These are phyloP conservation scores for Eupeodes corollae DNA, from an alignment of 1,140 invertebrate species.

Conservation along the genomic window DNA sequence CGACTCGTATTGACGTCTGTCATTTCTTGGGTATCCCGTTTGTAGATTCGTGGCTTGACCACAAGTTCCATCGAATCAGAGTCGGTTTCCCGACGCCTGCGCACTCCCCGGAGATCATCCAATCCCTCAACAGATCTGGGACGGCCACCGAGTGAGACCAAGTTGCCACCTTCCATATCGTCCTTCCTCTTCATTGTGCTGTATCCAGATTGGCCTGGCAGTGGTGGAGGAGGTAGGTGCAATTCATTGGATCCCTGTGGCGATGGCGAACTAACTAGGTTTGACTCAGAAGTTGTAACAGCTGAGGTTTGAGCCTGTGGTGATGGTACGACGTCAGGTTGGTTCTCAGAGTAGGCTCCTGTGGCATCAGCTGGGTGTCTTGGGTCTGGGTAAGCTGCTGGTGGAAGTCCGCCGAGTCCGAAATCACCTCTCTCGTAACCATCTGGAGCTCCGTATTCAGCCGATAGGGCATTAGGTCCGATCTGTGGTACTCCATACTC, in stretches of 20 bases:
- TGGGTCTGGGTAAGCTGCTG: constrained; percentile 68
- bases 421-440: constrained; percentile 54
- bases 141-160: constrained; percentile 67
- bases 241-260: constrained; percentile 50
- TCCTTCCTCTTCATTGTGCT: constrained; percentile 72
- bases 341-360: constrained; percentile 67
- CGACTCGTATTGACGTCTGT: constrained; percentile 85
- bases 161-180: constrained; percentile 57
- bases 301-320: constrained; percentile 60
- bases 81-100: constrained; percentile 44
- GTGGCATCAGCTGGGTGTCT: constrained; percentile 63
- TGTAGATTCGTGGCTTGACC: constrained; percentile 60
- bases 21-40: constrained; percentile 80
- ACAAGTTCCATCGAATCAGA: constrained; percentile 46
- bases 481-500: constrained; percentile 59
- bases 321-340: constrained; percentile 63
- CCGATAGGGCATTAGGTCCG: constrained; percentile 42
- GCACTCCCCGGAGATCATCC: constrained; percentile 55
- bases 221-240: constrained; percentile 65
- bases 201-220: constrained; percentile 63
- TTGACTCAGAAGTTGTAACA: constrained; percentile 29
- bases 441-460: constrained; percentile 57
- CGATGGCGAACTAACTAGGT: constrained; percentile 49
- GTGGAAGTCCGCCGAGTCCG: constrained; percentile 62
- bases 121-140: constrained; percentile 66